Conservation (phyloP, 1,140 invertebrate species). For the Campoletis sonorensis region DNA sequence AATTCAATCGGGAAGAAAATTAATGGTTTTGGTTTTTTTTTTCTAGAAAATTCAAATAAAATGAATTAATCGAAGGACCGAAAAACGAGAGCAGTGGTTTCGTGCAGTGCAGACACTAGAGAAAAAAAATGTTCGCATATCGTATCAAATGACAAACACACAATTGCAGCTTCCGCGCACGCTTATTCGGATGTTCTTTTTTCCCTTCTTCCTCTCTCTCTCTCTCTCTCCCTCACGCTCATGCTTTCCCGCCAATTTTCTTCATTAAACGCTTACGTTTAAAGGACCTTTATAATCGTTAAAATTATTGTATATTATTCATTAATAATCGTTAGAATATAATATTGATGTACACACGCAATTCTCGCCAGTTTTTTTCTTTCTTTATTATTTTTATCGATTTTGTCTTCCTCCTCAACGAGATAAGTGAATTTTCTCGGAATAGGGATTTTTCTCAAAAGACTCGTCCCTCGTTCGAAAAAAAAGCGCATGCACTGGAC, state of each 20-base stretch:
- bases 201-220: slow-evolving; percentile 11
- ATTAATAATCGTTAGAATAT: slow-evolving; percentile 72
- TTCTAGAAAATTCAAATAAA: not conserved
- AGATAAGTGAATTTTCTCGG: no score
- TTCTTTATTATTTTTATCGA: not conserved
- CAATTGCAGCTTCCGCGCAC: slow-evolving; percentile 43
- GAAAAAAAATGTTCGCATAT: slow-evolving; percentile 45
- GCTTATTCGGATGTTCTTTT: slow-evolving; percentile 43
- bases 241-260: slow-evolving; percentile 15
- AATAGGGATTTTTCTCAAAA: not conserved
- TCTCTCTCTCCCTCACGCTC: slow-evolving; percentile 34
- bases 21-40: not conserved
- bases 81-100: slow-evolving; percentile 49
- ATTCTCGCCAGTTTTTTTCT: slow-evolving; percentile 25
- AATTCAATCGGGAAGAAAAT: not conserved
- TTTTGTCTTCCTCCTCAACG: no score
- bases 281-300: slow-evolving; percentile 65
- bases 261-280: slow-evolving; percentile 63
- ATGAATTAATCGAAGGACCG: not conserved
- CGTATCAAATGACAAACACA: slow-evolving; percentile 53
- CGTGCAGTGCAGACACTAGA: slow-evolving; percentile 52
- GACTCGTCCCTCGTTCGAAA: not conserved
- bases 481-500: slow-evolving; percentile 15
- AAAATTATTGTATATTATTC: slow-evolving; percentile 72
- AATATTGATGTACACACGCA: slow-evolving; percentile 58